phyloP scores from a whole-genome alignment of 2,888 invertebrate species.

The Heliconius ethilla region DNA sequence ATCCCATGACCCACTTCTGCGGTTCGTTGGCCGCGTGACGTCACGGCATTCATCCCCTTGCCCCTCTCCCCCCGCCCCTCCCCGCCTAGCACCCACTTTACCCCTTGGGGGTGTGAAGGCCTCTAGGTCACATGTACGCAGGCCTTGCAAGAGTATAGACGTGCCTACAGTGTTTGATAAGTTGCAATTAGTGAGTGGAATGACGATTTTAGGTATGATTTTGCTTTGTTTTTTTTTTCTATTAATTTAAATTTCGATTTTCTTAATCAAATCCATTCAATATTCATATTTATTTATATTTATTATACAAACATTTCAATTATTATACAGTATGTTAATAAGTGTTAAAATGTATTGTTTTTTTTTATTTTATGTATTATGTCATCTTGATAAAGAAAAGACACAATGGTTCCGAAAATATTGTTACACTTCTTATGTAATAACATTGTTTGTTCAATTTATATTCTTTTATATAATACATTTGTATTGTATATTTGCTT shows the following conservation, averaged over 20 bases:
- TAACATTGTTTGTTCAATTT: neutral
- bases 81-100: constrained; percentile 46
- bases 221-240: neutral
- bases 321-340: neutral
- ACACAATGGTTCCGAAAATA: neutral
- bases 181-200: constrained; percentile 53
- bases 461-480: neutral
- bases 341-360: neutral
- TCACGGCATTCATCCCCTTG: constrained; percentile 61
- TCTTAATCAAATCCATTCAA: neutral
- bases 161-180: constrained; percentile 48
- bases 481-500: constrained; percentile 1
- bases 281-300: neutral
- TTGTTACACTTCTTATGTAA: constrained; percentile 9
- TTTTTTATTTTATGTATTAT: neutral
- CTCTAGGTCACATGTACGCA: constrained; percentile 74
- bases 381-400: constrained; percentile 1
- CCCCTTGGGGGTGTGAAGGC: constrained; percentile 62
- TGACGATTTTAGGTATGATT: constrained; percentile 72
- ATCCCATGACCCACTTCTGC: constrained; percentile 73
- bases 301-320: neutral
- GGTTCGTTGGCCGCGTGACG: constrained; percentile 79
- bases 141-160: constrained; percentile 60
- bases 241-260: neutral
- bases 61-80: constrained; percentile 46